Evolutionary conservation across 2,113 vertebrate species (phyloP), one percentile per base, ranked within the genome.

Genomic region (Strix aluco): DNA sequence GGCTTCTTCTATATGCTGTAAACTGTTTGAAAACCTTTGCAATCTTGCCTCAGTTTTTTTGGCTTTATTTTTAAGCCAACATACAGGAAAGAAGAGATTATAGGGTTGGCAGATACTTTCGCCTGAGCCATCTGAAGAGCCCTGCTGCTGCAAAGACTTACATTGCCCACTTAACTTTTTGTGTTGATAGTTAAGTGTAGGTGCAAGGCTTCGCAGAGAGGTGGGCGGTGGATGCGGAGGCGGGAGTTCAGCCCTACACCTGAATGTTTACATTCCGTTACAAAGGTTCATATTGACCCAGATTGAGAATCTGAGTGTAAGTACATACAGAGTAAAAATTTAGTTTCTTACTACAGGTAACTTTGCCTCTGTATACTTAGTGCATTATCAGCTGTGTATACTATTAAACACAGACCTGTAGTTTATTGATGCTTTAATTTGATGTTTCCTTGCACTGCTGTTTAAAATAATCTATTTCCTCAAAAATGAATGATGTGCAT

Each of bases 31-130:
- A 93, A 83, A 90, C 72, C 85, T 94, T 91, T 95, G 81, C 59
- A 58, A 88, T 73, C 81, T 87, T 71, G 93, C 90, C 97, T 96
- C 90, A 81, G 90, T 77, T 97, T 90, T 81, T 96, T 95, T 79
- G 93, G 96, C 95, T 97, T 97, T 96, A 94, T 97, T 98, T 98
- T 97, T 97, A 98, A 96, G 95, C 95, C 97, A 84, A 84, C 49
- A 62, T 78, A 84, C 38, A 80, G 80, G 78, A 87, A 72, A 91
- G 65, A 95, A 69, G 86, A 47, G 88, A 65, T 75, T 40, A 16
- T n/a, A 85, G 92, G 93, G 87, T 72, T 92, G 78, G 83, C 70
- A 84, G 91, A 38, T 11, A 36, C 95, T 94, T 95, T 81, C 30
- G 5, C 94, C 95, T 32, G 29, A 59, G 69, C 80, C 86, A 51